Percentiles rank a stretch among this genome's conserved stretches.
Conservation (phyloP, 2,113 vertebrate genomes). For the Trogon surrucura region DNA sequence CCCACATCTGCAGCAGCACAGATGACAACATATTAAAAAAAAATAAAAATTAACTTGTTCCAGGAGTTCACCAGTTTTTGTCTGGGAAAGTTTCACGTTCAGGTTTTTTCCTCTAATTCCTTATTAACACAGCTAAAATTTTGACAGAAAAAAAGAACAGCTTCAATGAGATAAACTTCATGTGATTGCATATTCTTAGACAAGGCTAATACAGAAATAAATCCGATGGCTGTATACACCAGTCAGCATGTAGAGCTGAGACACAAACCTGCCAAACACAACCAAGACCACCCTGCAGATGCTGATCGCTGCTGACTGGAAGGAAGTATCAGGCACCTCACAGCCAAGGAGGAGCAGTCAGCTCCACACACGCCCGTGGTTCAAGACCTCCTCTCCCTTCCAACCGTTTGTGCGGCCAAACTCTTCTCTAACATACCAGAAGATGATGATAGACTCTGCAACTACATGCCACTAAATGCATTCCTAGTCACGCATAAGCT, state of each 20-base stretch:
- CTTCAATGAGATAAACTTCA: background rate
- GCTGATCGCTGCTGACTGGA: background rate
- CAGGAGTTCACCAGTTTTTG: background rate
- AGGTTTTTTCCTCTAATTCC: background rate
- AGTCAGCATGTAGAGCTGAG: background rate
- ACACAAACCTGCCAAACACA: accelerated
- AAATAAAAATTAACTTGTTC: accelerated
- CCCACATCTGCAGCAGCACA: background rate
- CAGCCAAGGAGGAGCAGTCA: background rate
- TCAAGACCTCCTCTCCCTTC: background rate
- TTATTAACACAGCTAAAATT: background rate
- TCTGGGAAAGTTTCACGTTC: background rate
- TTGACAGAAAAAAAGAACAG: background rate
- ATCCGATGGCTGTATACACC: background rate
- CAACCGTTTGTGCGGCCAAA: background rate
- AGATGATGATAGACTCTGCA: background rate
- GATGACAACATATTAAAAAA: background rate
- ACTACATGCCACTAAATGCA: accelerated
- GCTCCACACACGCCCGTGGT: background rate
- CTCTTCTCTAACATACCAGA: background rate
- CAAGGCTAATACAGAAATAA: background rate
- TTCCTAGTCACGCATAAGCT: background rate
- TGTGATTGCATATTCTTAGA: background rate
- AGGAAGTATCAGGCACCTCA: background rate
- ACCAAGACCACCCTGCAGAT: background rate